These are phyloP conservation scores for Mactromeris polynyma DNA, from an alignment of 2,888 invertebrate species.

Conservation along the genomic window DNA sequence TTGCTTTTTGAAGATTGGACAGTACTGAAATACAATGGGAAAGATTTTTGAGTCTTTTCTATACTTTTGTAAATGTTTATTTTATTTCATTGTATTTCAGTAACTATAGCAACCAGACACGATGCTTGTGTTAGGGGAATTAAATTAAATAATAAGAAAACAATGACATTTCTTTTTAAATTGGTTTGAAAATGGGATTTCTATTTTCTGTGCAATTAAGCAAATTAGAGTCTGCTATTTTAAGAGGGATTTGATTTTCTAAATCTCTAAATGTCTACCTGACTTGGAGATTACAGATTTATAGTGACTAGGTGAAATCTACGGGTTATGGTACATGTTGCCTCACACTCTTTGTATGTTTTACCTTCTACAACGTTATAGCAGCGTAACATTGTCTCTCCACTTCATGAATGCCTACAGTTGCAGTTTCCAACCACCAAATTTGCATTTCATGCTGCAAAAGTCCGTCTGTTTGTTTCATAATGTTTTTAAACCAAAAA, in stretches of 20 bases:
- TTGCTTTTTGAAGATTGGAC: not conserved
- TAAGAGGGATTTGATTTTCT: not conserved
- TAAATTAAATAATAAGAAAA: not conserved
- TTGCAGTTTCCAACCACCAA: too few species aligned
- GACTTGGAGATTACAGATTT: too few species aligned
- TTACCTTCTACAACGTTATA: too few species aligned
- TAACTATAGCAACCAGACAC: not conserved
- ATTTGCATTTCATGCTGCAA: too few species aligned
- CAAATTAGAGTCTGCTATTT: not conserved
- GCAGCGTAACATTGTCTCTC: too few species aligned
- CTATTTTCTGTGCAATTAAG: not conserved
- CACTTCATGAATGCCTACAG: too few species aligned
- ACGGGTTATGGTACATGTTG: too few species aligned
- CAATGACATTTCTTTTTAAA: not conserved
- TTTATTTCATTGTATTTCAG: not conserved
- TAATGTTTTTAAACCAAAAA: too few species aligned
- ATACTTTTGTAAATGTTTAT: not conserved
- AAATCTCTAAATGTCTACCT: not conserved
- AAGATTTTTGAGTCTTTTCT: not conserved
- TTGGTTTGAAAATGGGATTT: not conserved
- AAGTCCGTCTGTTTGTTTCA: too few species aligned
- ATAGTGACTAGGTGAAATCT: too few species aligned
- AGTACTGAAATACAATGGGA: not conserved
- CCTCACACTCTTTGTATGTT: too few species aligned
- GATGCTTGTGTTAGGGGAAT: not conserved